phyloP scores from a whole-genome alignment of 2,797 vertebrate species.

The Typhlichthys subterraneus region DNA sequence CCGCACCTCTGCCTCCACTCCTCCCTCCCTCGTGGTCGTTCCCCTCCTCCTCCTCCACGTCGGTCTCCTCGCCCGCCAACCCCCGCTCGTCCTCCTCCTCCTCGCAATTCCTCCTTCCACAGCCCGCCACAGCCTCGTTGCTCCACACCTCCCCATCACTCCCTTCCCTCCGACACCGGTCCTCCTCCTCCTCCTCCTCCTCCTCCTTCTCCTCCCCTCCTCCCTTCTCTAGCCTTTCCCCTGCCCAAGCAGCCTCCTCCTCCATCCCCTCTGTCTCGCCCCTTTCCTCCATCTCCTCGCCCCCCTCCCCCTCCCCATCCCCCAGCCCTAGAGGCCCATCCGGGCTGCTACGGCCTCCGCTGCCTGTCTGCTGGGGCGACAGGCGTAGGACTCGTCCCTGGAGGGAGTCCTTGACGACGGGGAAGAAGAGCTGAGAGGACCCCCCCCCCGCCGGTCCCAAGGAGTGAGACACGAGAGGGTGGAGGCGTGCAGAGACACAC shows the following conservation, averaged over 20 bases:
- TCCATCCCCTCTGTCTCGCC: not conserved
- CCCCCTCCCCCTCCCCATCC: not conserved
- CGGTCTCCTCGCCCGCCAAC: no score
- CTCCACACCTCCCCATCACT: not conserved
- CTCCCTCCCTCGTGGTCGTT: slow-evolving; percentile 11
- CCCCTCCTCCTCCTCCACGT: not conserved
- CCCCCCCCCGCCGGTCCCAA: slow-evolving; percentile 36
- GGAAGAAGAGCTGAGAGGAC: slow-evolving; percentile 23
- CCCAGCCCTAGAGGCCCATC: slow-evolving; percentile 8
- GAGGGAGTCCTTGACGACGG: slow-evolving; percentile 73
- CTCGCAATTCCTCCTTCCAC: not conserved
- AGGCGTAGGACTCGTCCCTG: slow-evolving; percentile 49
- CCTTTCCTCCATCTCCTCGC: not conserved
- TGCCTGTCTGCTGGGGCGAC: slow-evolving; percentile 38
- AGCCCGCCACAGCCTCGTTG: not conserved
- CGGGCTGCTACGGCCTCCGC: slow-evolving; percentile 49
- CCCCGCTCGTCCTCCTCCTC: not conserved
- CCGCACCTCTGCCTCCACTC: slow-evolving; percentile 1
- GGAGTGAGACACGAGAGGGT: slow-evolving; percentile 38
- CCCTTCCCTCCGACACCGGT: not conserved
- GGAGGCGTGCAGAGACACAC: slow-evolving; percentile 52
- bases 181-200: slow-evolving; percentile 8
- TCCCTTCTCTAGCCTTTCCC: not conserved
- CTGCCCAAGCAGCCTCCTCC: not conserved
- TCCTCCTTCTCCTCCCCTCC: not conserved